Evolutionary conservation across 2,113 vertebrate genomes (phyloP).

Genomic region (Hyla sarda): DNA sequence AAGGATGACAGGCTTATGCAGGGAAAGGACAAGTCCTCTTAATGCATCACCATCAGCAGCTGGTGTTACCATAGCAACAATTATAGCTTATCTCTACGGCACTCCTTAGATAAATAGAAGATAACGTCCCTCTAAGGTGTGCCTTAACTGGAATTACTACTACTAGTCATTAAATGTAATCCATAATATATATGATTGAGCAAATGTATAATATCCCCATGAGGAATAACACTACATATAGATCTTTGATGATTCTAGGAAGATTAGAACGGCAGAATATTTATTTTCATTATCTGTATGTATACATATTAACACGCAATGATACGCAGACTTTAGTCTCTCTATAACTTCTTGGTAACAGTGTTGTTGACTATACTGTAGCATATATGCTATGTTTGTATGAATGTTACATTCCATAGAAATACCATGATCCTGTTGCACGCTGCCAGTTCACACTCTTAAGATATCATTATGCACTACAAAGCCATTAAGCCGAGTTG

Average conservation of each 20-base stretch:
- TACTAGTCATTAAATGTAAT: slow-evolving; percentile 15
- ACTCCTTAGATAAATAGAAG: slow-evolving; percentile 51
- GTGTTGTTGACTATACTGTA: not conserved
- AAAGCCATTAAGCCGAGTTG: slow-evolving; percentile 48
- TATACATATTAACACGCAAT: not conserved
- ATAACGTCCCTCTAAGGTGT: slow-evolving; percentile 37
- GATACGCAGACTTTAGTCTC: not conserved
- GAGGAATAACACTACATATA: not conserved
- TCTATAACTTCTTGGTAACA: not conserved
- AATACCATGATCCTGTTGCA: slow-evolving; percentile 27
- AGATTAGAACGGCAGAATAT: not conserved
- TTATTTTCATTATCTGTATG: not conserved
- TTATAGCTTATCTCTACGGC: slow-evolving; percentile 48
- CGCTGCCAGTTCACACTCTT: slow-evolving; percentile 38
- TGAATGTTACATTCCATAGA: not conserved
- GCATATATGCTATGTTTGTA: slow-evolving; percentile 1
- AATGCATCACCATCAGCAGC: slow-evolving; percentile 52
- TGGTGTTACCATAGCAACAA: slow-evolving; percentile 54
- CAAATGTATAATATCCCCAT: not conserved
- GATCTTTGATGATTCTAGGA: not conserved
- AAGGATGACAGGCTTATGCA: slow-evolving; percentile 50
- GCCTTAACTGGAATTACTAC: slow-evolving; percentile 20
- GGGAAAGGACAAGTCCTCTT: slow-evolving; percentile 33
- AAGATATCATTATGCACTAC: slow-evolving; percentile 34
- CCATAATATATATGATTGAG: slow-evolving; percentile 1